These are phyloP conservation scores for Drepana arcuata DNA, from an alignment of 1,140 invertebrate species.

Conservation along the genomic window DNA sequence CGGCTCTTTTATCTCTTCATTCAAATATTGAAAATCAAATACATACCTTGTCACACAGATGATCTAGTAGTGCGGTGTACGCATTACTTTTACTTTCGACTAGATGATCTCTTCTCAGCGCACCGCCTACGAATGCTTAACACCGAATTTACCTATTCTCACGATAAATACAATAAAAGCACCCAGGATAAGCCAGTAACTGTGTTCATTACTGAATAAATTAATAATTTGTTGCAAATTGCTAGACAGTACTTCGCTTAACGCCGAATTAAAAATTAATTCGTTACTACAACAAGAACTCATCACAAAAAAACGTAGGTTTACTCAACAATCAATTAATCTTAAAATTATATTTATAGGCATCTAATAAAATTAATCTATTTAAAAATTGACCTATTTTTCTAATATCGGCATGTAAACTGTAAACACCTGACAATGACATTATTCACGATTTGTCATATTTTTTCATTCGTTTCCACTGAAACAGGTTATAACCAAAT, in stretches of 20 bases:
- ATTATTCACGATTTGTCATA: constrained; percentile 4
- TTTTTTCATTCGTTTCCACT: too few species aligned
- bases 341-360: constrained; percentile 1
- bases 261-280: constrained; percentile 44
- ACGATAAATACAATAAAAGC: constrained; percentile 20
- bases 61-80: constrained; percentile 16
- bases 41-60: constrained; percentile 23
- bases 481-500: too few species aligned
- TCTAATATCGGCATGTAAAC: constrained; percentile 21
- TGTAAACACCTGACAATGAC: constrained; percentile 53
- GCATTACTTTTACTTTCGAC: constrained; percentile 57
- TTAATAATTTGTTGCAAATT: constrained; percentile 43
- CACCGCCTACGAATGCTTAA: constrained; percentile 16
- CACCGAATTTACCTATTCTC: constrained; percentile 19
- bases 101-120: constrained; percentile 7
- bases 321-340: background rate
- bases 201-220: constrained; percentile 33
- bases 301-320: constrained; percentile 40
- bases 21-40: too few species aligned
- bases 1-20: too few species aligned
- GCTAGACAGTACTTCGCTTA: constrained; percentile 44
- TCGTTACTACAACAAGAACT: constrained; percentile 62
- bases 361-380: constrained; percentile 13
- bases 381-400: constrained; percentile 33
- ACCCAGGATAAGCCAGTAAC: constrained; percentile 25